Percentiles rank a stretch among this genome's conserved stretches.
These are phyloP conservation scores for Eulemur coronatus DNA, from an alignment of 2,797 vertebrate species.

Conservation along the genomic window DNA sequence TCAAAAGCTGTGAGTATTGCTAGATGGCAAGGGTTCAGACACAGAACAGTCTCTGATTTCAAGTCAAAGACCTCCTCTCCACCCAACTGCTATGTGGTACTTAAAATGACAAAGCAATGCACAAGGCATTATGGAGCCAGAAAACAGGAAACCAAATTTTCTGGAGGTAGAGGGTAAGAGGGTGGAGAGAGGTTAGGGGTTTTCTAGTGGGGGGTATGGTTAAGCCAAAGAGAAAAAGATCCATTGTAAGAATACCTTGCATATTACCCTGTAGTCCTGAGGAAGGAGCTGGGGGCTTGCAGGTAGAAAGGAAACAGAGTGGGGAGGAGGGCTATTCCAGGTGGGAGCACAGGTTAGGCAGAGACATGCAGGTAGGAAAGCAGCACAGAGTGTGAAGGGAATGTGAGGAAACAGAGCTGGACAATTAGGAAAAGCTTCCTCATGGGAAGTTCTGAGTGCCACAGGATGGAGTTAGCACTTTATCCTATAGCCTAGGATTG, in stretches of 20 bases:
- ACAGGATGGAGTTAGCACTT: background rate
- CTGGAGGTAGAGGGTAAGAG: background rate
- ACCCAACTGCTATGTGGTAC: background rate
- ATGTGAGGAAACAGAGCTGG: background rate
- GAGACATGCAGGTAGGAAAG: background rate
- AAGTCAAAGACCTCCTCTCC: background rate
- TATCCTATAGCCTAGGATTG: background rate
- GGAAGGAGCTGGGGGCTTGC: background rate
- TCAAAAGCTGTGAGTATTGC: background rate
- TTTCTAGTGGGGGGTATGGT: background rate
- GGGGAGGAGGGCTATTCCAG: background rate
- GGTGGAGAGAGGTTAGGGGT: background rate
- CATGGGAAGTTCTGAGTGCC: background rate
- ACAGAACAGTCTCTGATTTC: background rate
- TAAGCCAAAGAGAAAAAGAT: background rate
- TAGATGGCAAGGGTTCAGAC: background rate
- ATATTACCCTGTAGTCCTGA: background rate
- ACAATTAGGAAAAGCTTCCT: background rate
- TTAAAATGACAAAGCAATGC: background rate
- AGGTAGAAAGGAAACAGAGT: rapidly evolving
- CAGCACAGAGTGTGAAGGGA: background rate
- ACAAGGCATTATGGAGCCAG: background rate
- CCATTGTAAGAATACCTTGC: background rate
- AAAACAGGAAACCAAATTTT: background rate
- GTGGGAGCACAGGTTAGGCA: background rate